phyloP scores from a whole-genome alignment of 2,797 vertebrate species.

The Arremon aurantiirostris region DNA sequence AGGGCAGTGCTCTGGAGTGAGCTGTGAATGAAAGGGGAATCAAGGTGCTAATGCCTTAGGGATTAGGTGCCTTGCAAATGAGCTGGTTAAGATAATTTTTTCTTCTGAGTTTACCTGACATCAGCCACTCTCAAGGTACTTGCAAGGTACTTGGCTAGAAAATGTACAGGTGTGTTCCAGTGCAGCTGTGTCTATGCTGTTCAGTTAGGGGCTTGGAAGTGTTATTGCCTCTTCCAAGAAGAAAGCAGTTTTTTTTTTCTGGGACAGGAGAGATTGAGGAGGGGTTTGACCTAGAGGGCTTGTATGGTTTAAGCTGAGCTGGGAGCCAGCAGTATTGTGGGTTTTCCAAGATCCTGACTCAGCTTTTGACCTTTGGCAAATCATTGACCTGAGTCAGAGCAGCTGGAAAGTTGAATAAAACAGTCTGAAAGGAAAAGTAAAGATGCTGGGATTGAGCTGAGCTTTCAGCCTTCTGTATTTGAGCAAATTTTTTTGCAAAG shows the following conservation, averaged over 20 bases:
- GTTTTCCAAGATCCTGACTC: constrained; percentile 48
- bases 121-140: constrained; percentile 12
- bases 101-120: constrained; percentile 29
- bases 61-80: constrained; percentile 10
- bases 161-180: constrained; percentile 26
- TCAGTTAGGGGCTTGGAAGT: neutral
- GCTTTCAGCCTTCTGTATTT: neutral
- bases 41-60: neutral
- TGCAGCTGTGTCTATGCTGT: constrained; percentile 31
- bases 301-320: neutral
- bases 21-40: neutral
- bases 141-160: constrained; percentile 31
- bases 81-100: constrained; percentile 14
- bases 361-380: constrained; percentile 57
- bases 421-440: constrained; percentile 15
- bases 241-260: neutral
- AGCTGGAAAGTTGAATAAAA: constrained; percentile 47
- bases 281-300: constrained; percentile 9
- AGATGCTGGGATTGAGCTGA: neutral
- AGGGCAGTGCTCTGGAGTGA: neutral
- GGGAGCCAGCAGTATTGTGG: neutral
- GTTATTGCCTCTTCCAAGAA: constrained; percentile 2
- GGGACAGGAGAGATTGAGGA: neutral
- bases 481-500: constrained; percentile 22
- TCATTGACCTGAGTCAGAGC: constrained; percentile 41